These are phyloP conservation scores for Lithophane ornitopus DNA, from an alignment of 2,888 invertebrate species.

Conservation along the genomic window DNA sequence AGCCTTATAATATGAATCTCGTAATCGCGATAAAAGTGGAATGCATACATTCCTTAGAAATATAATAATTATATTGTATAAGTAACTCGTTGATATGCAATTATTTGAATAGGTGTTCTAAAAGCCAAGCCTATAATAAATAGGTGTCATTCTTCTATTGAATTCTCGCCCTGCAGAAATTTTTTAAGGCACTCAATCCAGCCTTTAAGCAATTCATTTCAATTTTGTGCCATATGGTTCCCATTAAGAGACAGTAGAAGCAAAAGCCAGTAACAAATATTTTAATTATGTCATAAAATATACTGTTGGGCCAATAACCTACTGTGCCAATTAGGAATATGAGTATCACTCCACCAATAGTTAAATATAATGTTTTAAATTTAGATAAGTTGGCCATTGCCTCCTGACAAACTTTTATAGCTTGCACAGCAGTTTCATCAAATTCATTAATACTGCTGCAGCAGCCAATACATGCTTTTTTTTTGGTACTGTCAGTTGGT, in stretches of 20 bases:
- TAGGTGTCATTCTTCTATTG: slow-evolving; percentile 43
- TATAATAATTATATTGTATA: neutral
- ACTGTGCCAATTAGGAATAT: slow-evolving; percentile 89
- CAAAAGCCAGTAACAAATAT: slow-evolving; percentile 92
- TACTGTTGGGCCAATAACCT: slow-evolving; percentile 86
- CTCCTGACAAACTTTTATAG: slow-evolving; percentile 91
- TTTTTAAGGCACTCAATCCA: slow-evolving; percentile 93
- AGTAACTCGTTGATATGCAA: slow-evolving; percentile 35
- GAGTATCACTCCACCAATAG: slow-evolving; percentile 87
- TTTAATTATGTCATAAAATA: slow-evolving; percentile 90
- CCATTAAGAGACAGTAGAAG: slow-evolving; percentile 94
- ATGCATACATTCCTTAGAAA: slow-evolving; percentile 23
- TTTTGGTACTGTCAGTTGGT: slow-evolving; percentile 55
- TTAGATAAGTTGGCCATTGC: slow-evolving; percentile 88
- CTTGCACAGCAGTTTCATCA: slow-evolving; percentile 88
- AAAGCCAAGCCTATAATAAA: neutral
- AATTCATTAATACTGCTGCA: slow-evolving; percentile 41
- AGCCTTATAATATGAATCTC: slow-evolving; percentile 12
- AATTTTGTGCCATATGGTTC: slow-evolving; percentile 95
- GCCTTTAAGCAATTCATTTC: slow-evolving; percentile 95
- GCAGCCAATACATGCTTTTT: neutral
- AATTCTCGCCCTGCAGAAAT: slow-evolving; percentile 80
- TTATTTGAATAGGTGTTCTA: neutral
- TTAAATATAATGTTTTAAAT: slow-evolving; percentile 89
- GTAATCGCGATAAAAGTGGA: slow-evolving; percentile 29